Evolutionary conservation across 2,113 vertebrate genomes (phyloP), one percentile per base, ranked within the genome.

Genomic region (Casuarius casuarius): DNA sequence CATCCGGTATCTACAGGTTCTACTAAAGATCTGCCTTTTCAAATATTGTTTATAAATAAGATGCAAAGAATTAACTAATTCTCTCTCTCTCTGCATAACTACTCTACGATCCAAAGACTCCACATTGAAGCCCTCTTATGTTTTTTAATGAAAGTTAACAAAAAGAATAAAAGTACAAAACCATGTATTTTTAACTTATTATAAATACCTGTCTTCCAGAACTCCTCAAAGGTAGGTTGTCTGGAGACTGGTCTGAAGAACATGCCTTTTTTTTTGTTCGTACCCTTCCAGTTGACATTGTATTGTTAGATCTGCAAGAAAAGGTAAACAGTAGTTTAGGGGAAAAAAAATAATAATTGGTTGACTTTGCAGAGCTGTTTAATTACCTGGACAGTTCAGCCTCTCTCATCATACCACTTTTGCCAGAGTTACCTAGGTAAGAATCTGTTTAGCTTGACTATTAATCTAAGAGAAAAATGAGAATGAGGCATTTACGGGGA

Each of bases 151-250:
- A 80, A 59, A 4, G 23, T n/a, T 46, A 87, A 77, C 23, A 83
- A 29, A 78, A 59, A 87, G 58, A 31, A 75, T 7, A 61, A 2
- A 40, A 68, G 8, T 58, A 70, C 4, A 10, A 89, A 35, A 9
- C 20, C 40, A 20, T 0, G 1, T n/a, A 35, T 4, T 77, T 82
- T 79, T 38, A 59, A 91, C 65, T 74, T 40, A 54, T 62, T 66
- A 49, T 87, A 42, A 77, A 94, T 99, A 98, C 98, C 98, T 99
- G 99, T 97, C 99, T 98, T 29, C 99, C 99, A n/a, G 99, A 99
- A 90, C 99, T 98, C 86, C 99, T 98, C 92, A 99, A 90, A 79
- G 98, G 98, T 97, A 99, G 98, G 68, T 82, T 98, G 79, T 99
- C 99, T 25, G 97, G 75, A 81, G 98, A 98, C 17, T 98, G 97